phyloP scores from a whole-genome alignment of 2,888 invertebrate species.

The Drosophila mayaguana region DNA sequence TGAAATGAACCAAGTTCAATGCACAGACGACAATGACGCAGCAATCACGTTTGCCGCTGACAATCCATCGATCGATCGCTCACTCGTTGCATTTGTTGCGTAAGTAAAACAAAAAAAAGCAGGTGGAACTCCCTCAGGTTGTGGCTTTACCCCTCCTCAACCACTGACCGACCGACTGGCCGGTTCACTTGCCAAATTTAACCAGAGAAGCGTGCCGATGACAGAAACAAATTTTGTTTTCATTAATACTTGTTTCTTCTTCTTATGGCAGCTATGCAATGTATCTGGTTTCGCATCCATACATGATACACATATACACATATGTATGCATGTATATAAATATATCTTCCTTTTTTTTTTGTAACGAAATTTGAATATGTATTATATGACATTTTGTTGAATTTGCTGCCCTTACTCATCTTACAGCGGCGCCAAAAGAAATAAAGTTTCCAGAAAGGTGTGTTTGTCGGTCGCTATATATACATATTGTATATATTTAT shows the following conservation, averaged over 20 bases:
- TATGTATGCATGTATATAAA: constrained; percentile 10
- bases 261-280: constrained; percentile 19
- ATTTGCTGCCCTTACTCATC: constrained; percentile 49
- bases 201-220: constrained; percentile 57
- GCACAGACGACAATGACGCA: constrained; percentile 68
- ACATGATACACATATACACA: too few species aligned
- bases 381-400: constrained; percentile 55
- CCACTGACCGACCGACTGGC: constrained; percentile 31
- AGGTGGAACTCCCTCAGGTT: neutral
- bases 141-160: constrained; percentile 6
- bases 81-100: constrained; percentile 65
- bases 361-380: constrained; percentile 30
- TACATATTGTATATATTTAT: constrained; percentile 46
- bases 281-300: constrained; percentile 18
- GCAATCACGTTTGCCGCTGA: constrained; percentile 37
- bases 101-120: constrained; percentile 32
- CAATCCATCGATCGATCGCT: constrained; percentile 45
- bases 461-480: constrained; percentile 55
- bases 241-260: constrained; percentile 14
- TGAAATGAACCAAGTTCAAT: constrained; percentile 62
- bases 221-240: constrained; percentile 19
- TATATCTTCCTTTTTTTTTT: constrained; percentile 3
- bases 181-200: constrained; percentile 47
- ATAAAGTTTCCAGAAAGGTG: constrained; percentile 61
- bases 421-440: constrained; percentile 38